A percentile compares a stretch with the other conserved stretches of the same genome.
phyloP scores from a whole-genome alignment of 2,888 invertebrate species.

The Patella caerulea region DNA sequence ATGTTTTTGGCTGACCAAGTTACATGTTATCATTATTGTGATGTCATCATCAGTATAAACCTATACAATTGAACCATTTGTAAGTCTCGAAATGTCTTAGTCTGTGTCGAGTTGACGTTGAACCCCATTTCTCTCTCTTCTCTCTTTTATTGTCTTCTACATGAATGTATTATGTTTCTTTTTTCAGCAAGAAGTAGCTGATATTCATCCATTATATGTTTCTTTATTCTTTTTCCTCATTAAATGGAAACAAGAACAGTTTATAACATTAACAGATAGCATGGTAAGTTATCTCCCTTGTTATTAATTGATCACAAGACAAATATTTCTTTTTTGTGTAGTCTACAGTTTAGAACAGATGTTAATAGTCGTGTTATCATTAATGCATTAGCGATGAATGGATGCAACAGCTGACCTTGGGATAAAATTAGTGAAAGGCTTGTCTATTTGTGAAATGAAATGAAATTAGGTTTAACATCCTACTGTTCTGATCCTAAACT shows the following conservation, averaged over 20 bases:
- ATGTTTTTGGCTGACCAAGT: too few species aligned
- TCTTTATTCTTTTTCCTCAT: constrained; percentile 56
- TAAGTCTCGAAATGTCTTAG: neutral
- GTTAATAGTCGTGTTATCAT: too few species aligned
- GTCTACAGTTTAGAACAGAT: too few species aligned
- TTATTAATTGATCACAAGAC: neutral
- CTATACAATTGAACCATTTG: neutral
- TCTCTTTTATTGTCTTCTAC: neutral
- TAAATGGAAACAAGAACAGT: constrained; percentile 52
- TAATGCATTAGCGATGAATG: too few species aligned
- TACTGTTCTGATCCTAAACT: too few species aligned
- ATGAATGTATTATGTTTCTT: neutral
- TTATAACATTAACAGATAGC: constrained; percentile 11
- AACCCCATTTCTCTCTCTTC: neutral
- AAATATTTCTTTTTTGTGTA: too few species aligned
- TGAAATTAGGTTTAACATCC: too few species aligned
- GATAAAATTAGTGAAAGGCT: too few species aligned
- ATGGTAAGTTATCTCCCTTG: neutral
- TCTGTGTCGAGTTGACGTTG: neutral
- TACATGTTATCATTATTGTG: too few species aligned
- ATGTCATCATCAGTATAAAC: too few species aligned
- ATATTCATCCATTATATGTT: constrained; percentile 61
- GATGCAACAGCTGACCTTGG: too few species aligned
- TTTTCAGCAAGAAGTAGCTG: constrained; percentile 55
- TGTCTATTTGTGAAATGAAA: too few species aligned